A percentile compares a stretch with the other conserved stretches of the same genome.
These are phyloP conservation scores for Asbolus verrucosus DNA, from an alignment of 1,140 invertebrate genomes.

Conservation along the genomic window DNA sequence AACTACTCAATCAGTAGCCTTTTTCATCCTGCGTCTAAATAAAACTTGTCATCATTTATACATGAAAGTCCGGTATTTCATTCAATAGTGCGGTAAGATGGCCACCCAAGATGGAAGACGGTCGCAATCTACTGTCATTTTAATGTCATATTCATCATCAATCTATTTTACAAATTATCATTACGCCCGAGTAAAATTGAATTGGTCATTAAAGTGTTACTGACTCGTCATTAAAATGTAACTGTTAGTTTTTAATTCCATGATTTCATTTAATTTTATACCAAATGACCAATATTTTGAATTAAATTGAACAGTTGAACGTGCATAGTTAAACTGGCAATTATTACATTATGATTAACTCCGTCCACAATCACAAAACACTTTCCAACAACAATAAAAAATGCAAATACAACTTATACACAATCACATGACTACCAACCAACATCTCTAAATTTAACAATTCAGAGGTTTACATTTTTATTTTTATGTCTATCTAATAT, in stretches of 20 bases:
- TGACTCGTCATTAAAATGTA: conserved; percentile 37
- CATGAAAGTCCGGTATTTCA: conserved; percentile 44
- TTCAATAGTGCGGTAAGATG: conserved; percentile 31
- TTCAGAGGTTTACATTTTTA: no score
- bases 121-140: conserved; percentile 47
- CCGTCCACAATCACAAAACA: no score
- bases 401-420: no score
- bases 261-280: not conserved
- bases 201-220: conserved; percentile 42
- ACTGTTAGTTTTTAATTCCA: conserved; percentile 33
- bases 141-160: conserved; percentile 47
- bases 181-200: conserved; percentile 34
- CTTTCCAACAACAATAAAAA: no score
- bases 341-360: no score
- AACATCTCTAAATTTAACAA: no score
- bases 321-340: not conserved
- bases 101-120: conserved; percentile 43
- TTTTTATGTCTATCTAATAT: not conserved
- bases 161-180: conserved; percentile 45
- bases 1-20: conserved; percentile 43
- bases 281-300: not conserved
- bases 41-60: conserved; percentile 44
- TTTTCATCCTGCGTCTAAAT: conserved; percentile 27
- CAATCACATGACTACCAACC: no score
- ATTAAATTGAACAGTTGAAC: no score